A percentile compares a stretch with the other conserved stretches of the same genome.
Conservation (phyloP, 2,888 invertebrate species). For the Melikaiella ostensackeni region DNA sequence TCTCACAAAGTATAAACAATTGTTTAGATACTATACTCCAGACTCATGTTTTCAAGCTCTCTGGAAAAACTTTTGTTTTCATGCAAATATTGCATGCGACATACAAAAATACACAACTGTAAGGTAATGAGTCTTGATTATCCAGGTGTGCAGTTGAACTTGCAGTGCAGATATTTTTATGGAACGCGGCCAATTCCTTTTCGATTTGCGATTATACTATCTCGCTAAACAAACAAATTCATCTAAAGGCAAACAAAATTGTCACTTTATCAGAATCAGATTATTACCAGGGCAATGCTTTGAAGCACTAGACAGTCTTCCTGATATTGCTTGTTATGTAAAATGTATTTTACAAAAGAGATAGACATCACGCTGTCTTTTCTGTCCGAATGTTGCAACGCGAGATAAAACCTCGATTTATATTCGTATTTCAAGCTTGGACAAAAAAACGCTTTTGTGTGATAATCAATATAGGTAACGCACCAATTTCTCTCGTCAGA, state of each 20-base stretch:
- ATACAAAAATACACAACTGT: not conserved
- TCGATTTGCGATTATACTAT: not conserved
- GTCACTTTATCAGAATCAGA: slow-evolving; percentile 31
- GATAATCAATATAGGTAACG: slow-evolving; percentile 6
- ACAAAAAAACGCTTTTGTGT: not conserved
- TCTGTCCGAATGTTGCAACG: not conserved
- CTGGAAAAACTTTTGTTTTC: not conserved
- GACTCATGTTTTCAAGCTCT: slow-evolving; percentile 20
- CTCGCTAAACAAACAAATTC: not conserved
- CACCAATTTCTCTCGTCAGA: slow-evolving; percentile 1
- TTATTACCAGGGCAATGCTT: slow-evolving; percentile 30
- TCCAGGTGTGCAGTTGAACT: not conserved
- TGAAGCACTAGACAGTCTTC: slow-evolving; percentile 4
- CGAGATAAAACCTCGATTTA: not conserved
- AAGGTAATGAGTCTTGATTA: not conserved
- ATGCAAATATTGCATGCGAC: slow-evolving; percentile 11
- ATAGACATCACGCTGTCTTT: not conserved
- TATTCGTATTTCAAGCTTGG: not conserved
- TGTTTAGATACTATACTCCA: not conserved
- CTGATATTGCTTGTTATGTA: slow-evolving; percentile 16
- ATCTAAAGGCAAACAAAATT: slow-evolving; percentile 27
- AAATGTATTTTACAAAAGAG: slow-evolving; percentile 11
- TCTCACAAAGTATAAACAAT: not conserved
- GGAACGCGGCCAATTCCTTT: not conserved
- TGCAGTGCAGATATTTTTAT: not conserved